These are phyloP conservation scores for Amphibalanus amphitrite DNA, from an alignment of 1,140 invertebrate species.

Conservation along the genomic window DNA sequence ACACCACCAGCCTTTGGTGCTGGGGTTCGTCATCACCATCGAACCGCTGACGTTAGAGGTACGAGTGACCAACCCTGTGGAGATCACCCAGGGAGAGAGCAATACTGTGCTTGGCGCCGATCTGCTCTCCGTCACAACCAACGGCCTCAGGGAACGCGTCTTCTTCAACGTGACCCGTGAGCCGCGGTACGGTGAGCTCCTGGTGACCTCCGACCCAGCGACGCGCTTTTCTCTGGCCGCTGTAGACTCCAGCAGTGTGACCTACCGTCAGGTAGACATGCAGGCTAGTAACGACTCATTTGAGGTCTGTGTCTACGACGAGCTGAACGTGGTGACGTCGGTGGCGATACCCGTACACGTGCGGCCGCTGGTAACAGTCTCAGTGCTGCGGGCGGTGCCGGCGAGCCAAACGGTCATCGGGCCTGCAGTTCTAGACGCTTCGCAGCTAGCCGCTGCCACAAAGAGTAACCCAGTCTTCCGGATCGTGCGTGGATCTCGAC, in stretches of 20 bases:
- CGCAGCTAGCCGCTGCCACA: slow-evolving; percentile 59
- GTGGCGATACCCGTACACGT: slow-evolving; percentile 42
- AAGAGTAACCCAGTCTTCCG: slow-evolving; percentile 66
- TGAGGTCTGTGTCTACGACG: slow-evolving; percentile 39
- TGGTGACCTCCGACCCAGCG: slow-evolving; percentile 45
- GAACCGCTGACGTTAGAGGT: slow-evolving; percentile 51
- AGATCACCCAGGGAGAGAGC: slow-evolving; percentile 48
- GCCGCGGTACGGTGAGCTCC: slow-evolving; percentile 25
- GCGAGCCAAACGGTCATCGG: slow-evolving; percentile 46
- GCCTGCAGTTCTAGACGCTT: slow-evolving; percentile 58
- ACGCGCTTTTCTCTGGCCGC: slow-evolving; percentile 56
- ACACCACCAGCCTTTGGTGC: slow-evolving; percentile 44
- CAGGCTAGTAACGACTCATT: slow-evolving; percentile 66
- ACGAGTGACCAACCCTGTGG: slow-evolving; percentile 35
- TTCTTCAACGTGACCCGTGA: slow-evolving; percentile 51
- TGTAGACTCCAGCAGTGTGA: slow-evolving; percentile 50
- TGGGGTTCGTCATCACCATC: slow-evolving; percentile 58
- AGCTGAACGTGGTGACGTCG: slow-evolving; percentile 15
- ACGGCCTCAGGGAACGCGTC: slow-evolving; percentile 52
- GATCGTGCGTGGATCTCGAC: slow-evolving; percentile 46
- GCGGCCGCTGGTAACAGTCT: slow-evolving; percentile 49
- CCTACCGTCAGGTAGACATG: slow-evolving; percentile 78
- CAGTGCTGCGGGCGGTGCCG: slow-evolving; percentile 38
- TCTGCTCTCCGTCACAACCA: slow-evolving; percentile 53
- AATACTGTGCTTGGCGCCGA: slow-evolving; percentile 53